phyloP scores from a whole-genome alignment of 1,140 invertebrate genomes.

The Medauroidea extradentata region DNA sequence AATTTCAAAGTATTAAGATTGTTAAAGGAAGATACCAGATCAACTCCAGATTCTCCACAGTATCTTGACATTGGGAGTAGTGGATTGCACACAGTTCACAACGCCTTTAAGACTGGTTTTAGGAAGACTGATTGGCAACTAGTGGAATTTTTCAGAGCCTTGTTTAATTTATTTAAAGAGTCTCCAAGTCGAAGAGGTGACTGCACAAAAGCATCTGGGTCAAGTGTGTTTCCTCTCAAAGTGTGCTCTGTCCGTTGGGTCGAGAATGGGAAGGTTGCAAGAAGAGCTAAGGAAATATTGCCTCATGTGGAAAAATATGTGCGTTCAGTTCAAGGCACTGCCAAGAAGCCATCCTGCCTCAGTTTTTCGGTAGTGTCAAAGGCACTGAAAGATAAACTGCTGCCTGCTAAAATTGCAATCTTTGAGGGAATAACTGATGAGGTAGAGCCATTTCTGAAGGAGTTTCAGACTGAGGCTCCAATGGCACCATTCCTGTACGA shows the following conservation, averaged over 20 bases:
- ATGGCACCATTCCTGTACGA: background rate
- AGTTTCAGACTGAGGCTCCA: background rate
- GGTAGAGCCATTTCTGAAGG: background rate
- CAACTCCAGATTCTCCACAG: background rate
- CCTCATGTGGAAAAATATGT: slow-evolving; percentile 9
- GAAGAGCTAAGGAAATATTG: slow-evolving; percentile 20
- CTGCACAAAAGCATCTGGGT: slow-evolving; percentile 16
- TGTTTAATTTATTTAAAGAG: slow-evolving; percentile 22
- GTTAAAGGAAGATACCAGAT: too few relatives aligned
- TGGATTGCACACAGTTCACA: slow-evolving; percentile 25
- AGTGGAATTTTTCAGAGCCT: slow-evolving; percentile 20
- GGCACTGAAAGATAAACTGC: slow-evolving; percentile 12
- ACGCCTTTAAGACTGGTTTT: slow-evolving; percentile 26
- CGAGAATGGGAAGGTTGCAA: slow-evolving; percentile 24
- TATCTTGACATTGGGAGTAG: slow-evolving; percentile 22
- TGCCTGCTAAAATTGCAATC: background rate
- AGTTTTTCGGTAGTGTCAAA: slow-evolving; percentile 8
- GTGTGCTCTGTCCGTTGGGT: slow-evolving; percentile 28
- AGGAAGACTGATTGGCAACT: slow-evolving; percentile 22
- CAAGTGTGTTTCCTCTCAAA: slow-evolving; percentile 22
- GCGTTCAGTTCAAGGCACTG: slow-evolving; percentile 2
- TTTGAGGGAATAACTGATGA: background rate
- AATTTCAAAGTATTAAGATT: slow-evolving; percentile 11
- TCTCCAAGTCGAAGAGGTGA: slow-evolving; percentile 20
- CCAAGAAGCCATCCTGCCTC: slow-evolving; percentile 1